Evolutionary conservation across 2,888 invertebrate genomes (phyloP).

Genomic region (Fragum sueziense): DNA sequence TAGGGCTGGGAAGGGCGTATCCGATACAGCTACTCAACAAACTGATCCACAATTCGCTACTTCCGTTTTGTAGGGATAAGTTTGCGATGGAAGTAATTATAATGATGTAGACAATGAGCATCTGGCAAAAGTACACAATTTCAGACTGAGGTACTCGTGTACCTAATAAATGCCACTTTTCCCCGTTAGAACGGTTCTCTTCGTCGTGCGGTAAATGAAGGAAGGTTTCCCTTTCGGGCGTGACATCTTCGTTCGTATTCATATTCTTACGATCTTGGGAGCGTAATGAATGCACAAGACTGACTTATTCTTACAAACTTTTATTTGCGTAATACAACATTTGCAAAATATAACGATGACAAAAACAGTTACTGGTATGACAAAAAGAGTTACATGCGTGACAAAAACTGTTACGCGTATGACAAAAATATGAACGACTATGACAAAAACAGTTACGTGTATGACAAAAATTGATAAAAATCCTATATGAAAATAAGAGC

Average conservation of each 20-base stretch:
- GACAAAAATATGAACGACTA: background rate
- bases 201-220: constrained; percentile 20
- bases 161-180: constrained; percentile 49
- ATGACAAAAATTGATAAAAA: constrained; percentile 5
- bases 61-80: constrained; percentile 40
- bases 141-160: constrained; percentile 44
- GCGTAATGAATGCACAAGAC: too few species aligned
- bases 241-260: background rate
- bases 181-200: constrained; percentile 25
- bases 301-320: too few species aligned
- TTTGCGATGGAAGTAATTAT: constrained; percentile 51
- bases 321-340: too few species aligned
- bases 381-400: too few species aligned
- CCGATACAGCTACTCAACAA: constrained; percentile 41
- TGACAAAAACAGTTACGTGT: background rate
- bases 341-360: too few species aligned
- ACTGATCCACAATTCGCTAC: constrained; percentile 39
- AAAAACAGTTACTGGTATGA: too few species aligned
- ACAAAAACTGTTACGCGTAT: too few species aligned
- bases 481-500: background rate
- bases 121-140: constrained; percentile 57
- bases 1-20: constrained; percentile 38
- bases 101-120: constrained; percentile 48
- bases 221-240: constrained; percentile 32
- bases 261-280: constrained; percentile 32